Base-by-base conservation (phyloP, 2,888 invertebrate genomes). In the Cryptocephalus primarius region DNA sequence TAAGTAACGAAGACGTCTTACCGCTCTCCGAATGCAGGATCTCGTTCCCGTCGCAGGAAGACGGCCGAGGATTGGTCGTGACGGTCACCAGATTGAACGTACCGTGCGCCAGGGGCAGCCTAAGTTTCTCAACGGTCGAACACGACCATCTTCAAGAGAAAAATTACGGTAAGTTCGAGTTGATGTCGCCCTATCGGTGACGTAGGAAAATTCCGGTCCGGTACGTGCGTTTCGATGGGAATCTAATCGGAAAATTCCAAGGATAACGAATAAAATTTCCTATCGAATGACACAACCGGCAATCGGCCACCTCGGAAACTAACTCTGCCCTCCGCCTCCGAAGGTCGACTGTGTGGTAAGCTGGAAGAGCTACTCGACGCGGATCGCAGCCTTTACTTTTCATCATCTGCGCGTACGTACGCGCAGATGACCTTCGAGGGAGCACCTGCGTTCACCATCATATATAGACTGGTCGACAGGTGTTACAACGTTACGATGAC, bases 401-500 rank as follows among this genome's bases (percentile, higher is more conserved):
- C 76, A 32, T 55, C 56, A 1, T 50, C 51, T 9, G 51, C 48
- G 33, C 22, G 6, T 22, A 49, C 49, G 10, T 48, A 60, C 8
- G 76, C 75, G 6, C 72, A 73, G 39, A 63, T 83, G 52, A 76
- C 75, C 59, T 68, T 80, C 46, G 77, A 77, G 59, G 80, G 80
- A 51, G 74, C 74, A 64, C 82, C 82, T 47, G 75, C 79, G 67
- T 84, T 83, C 73, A 75, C 78, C 64, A 74, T 82, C 59, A 72
- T 72, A 58, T 84, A 80, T 71, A 78, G 77, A 61, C 69, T 78
- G 58, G 83, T 84, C 48, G 84, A 85, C 68, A 79, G 80, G 63
- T 85, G 85, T 60, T 82, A 83, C 64, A 80, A 83, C 65, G 76
- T 83, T 53, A 78, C 81, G 33, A 75, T 82, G 55, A 75, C 76